Percentiles rank a stretch among this genome's conserved stretches.
Conservation (phyloP, 2,797 vertebrate genomes). For the Alexandromys oeconomus region DNA sequence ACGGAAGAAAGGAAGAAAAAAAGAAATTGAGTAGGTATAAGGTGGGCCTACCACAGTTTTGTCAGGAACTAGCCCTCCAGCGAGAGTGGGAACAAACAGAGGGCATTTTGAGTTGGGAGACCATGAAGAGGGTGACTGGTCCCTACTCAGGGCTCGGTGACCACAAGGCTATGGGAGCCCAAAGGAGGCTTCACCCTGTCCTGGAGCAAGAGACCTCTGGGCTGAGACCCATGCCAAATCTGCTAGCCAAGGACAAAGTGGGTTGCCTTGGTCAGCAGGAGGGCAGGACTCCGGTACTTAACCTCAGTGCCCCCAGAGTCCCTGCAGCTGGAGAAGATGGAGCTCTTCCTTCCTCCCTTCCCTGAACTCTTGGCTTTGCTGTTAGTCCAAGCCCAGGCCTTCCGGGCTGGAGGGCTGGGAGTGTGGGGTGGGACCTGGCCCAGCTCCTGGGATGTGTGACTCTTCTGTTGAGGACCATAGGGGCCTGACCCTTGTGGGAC, state of each 20-base stretch:
- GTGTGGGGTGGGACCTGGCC: conserved; percentile 1
- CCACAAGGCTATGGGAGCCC: not conserved
- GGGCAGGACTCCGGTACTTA: not conserved
- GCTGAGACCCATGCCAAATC: not conserved
- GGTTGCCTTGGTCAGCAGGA: not conserved
- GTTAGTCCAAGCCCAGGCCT: conserved; percentile 40
- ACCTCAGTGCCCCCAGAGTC: not conserved
- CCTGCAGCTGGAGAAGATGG: not conserved
- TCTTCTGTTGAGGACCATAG: not conserved
- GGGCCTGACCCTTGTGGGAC: not conserved
- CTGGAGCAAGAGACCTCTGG: conserved; percentile 10
- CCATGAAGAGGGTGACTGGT: not conserved
- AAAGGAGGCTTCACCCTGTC: not conserved
- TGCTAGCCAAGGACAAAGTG: not conserved
- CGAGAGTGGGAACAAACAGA: not conserved
- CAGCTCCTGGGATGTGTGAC: conserved; percentile 47
- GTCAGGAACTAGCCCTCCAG: not conserved
- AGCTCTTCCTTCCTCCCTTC: not conserved
- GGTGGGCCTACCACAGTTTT: not conserved
- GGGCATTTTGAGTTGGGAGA: not conserved
- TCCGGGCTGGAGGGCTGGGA: not conserved
- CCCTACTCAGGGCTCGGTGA: not conserved
- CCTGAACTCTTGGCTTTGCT: not conserved
- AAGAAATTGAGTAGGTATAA: not conserved
- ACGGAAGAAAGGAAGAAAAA: not conserved